Evolutionary conservation across 2,797 vertebrate species (phyloP), one percentile per base, ranked within the genome.

Genomic region (Manis pentadactyla): DNA sequence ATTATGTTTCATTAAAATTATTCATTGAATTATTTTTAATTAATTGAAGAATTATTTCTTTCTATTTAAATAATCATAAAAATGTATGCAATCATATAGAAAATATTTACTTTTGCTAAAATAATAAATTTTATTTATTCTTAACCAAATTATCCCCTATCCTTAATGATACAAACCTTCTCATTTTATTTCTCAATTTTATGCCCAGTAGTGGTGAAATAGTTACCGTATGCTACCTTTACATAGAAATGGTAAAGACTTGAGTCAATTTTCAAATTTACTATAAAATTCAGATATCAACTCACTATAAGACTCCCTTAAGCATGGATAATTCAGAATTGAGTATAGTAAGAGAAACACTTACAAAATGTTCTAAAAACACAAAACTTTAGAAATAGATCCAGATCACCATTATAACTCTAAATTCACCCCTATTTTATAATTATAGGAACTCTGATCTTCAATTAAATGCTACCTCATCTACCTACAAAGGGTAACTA

Each of bases 341-440:
- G 12, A 73, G 18, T 31, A 1, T 49, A 71, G 51, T 85, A 88
- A 93, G 61, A 59, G 18, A 90, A 92, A 88, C 7, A 68, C 25
- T 79, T 90, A 29, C 15, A 79, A 59, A 53, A 53, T 59, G 19
- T 34, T 69, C 66, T 51, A 42, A 88, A 95, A 87, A 49, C 6
- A 90, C 27, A 88, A 86, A 64, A 89, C 59, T 93, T 73, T 42
- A 75, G 64, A 95, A 89, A 69, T 13, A 85, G 14, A 19, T 55
- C 25, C 17, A 23, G 27, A 63, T 78, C 63, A 86, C 34, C 25
- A 66, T 57, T 59, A 69, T 14, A 66, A 85, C 15, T 29, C 68
- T 84, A 91, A 91, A 96, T 69, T 25, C 61, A 79, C 49, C 25
- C 71, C 59, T 12, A 69, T 55, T 51, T 96, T 77, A 34, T 61